These are phyloP conservation scores for Lepisosteus osseus DNA, from an alignment of 2,113 vertebrate genomes.

Conservation along the genomic window DNA sequence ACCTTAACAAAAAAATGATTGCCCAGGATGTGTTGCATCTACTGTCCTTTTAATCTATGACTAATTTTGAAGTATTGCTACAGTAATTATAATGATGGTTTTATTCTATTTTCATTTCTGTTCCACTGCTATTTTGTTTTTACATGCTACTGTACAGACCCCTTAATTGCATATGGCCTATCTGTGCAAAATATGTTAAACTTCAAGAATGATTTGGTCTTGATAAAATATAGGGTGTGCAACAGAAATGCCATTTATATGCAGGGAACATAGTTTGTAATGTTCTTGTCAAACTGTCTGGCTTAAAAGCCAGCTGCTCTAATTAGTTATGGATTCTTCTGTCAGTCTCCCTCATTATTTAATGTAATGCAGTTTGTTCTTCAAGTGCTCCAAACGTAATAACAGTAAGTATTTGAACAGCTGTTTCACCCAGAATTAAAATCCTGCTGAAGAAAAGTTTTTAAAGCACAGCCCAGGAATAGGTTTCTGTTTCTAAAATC, in stretches of 20 bases:
- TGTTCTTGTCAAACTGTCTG: constrained; percentile 60
- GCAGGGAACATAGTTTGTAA: constrained; percentile 42
- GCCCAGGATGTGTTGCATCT: no score
- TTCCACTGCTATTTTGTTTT: not conserved
- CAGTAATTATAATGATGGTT: no score
- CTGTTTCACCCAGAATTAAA: constrained; percentile 38
- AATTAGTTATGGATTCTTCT: constrained; percentile 69
- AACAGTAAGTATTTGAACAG: constrained; percentile 47
- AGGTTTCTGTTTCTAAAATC: not conserved
- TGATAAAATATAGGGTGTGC: constrained; percentile 43
- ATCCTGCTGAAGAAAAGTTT: constrained; percentile 28
- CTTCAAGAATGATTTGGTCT: constrained; percentile 48
- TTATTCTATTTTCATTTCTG: no score
- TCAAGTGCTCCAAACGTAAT: constrained; percentile 30
- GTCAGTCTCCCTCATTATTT: constrained; percentile 49
- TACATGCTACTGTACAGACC: not conserved
- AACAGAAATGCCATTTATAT: constrained; percentile 54
- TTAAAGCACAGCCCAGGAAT: not conserved
- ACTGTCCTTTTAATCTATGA: no score
- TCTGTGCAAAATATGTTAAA: constrained; percentile 11
- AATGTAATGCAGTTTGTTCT: constrained; percentile 52
- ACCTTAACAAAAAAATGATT: no score
- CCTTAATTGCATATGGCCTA: not conserved
- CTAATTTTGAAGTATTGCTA: no score
- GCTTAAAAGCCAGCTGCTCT: constrained; percentile 59